A percentile compares a stretch with the other conserved stretches of the same genome.
Conservation (phyloP, 2,888 invertebrate species). For the Willowsia nigromaculata region DNA sequence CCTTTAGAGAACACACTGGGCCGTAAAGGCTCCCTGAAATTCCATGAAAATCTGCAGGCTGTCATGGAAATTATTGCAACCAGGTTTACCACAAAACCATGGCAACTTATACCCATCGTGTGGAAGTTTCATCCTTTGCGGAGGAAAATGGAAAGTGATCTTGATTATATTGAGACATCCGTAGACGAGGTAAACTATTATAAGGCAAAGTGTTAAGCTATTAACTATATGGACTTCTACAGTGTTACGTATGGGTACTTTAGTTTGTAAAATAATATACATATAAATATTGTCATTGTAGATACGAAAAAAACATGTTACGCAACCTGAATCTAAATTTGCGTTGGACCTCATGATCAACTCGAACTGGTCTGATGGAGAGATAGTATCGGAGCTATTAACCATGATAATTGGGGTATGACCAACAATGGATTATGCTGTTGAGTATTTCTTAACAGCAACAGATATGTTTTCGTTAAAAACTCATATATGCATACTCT, state of each 20-base stretch:
- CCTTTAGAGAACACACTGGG: not conserved
- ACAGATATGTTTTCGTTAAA: not conserved
- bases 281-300: not conserved
- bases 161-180: not conserved
- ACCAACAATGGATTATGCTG: no score
- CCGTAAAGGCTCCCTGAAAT: not conserved
- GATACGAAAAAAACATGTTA: not conserved
- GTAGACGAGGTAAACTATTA: no score
- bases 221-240: no score
- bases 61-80: not conserved
- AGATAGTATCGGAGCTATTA: not conserved
- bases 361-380: not conserved
- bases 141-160: not conserved
- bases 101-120: not conserved
- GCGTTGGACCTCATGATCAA: not conserved
- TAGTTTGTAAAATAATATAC: not conserved
- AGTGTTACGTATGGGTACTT: not conserved
- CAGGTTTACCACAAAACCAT: not conserved
- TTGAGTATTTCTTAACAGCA: not conserved
- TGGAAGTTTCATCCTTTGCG: not conserved
- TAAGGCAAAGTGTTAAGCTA: no score
- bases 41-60: not conserved
- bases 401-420: not conserved
- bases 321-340: not conserved
- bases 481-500: no score